Evolutionary conservation across 64 coral and sea anemone genomes (phyloP).

Genomic region (Porites lutea): DNA sequence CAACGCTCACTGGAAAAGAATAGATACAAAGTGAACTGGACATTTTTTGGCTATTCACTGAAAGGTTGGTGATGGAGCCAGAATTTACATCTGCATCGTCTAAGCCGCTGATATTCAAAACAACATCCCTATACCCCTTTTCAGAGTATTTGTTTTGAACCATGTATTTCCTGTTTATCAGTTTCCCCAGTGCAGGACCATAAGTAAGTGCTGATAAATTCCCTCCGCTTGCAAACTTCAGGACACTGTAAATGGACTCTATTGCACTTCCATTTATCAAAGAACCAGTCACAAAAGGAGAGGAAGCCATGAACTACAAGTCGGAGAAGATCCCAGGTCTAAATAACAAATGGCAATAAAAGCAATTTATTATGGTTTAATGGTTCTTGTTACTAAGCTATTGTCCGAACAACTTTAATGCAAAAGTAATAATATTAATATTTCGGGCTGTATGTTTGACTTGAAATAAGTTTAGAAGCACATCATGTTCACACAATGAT

Average conservation of each 20-base stretch:
- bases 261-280: slow-evolving; percentile 58
- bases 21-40: background rate
- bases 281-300: slow-evolving; percentile 42
- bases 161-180: slow-evolving; percentile 30
- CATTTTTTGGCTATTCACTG: background rate
- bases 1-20: background rate
- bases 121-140: slow-evolving; percentile 39
- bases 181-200: slow-evolving; percentile 34
- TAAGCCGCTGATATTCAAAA: slow-evolving; percentile 12
- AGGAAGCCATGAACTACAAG: slow-evolving; percentile 39
- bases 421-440: too few relatives aligned
- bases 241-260: slow-evolving; percentile 45
- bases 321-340: slow-evolving; percentile 47
- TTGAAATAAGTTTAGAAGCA: too few relatives aligned
- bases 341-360: background rate
- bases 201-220: slow-evolving; percentile 20
- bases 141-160: slow-evolving; percentile 28
- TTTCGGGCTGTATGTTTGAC: too few relatives aligned
- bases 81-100: background rate
- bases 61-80: background rate
- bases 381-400: too few relatives aligned
- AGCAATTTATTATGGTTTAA: too few relatives aligned
- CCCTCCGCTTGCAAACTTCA: slow-evolving; percentile 37
- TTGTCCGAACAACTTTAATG: too few relatives aligned
- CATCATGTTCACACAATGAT: too few relatives aligned